Evolutionary conservation across 2,888 invertebrate genomes (phyloP).

Genomic region (Mechanitis mazaeus): DNA sequence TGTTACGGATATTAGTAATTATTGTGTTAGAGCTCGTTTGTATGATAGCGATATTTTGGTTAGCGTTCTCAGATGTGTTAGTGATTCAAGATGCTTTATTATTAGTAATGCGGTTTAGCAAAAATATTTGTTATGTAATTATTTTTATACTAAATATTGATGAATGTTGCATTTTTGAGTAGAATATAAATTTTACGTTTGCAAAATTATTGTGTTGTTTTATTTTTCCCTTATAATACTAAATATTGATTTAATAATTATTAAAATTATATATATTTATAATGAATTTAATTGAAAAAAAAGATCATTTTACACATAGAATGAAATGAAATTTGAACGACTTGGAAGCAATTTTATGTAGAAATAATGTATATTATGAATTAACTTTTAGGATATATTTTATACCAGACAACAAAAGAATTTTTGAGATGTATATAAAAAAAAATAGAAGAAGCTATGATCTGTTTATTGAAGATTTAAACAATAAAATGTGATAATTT

Average conservation of each 20-base stretch:
- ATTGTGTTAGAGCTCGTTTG: not conserved
- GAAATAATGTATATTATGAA: too few relatives aligned
- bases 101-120: slow-evolving; percentile 53
- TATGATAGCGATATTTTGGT: slow-evolving; percentile 1
- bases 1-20: not conserved
- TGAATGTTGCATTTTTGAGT: slow-evolving; percentile 70
- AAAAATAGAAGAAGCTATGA: too few relatives aligned
- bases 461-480: too few relatives aligned
- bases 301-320: too few relatives aligned
- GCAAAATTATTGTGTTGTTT: slow-evolving; percentile 39
- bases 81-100: slow-evolving; percentile 43
- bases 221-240: slow-evolving; percentile 13
- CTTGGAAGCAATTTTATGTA: too few relatives aligned
- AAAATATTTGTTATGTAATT: slow-evolving; percentile 63
- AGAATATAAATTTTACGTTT: slow-evolving; percentile 66
- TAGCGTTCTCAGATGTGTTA: slow-evolving; percentile 23
- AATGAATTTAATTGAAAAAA: too few relatives aligned
- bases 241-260: not conserved
- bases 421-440: too few relatives aligned
- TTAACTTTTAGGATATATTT: too few relatives aligned
- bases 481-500: too few relatives aligned
- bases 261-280: too few relatives aligned
- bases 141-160: slow-evolving; percentile 71
- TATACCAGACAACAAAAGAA: too few relatives aligned
- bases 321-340: too few relatives aligned